Evolutionary conservation across 2,113 vertebrate genomes (phyloP).

Genomic region (Hypomesus transpacificus): DNA sequence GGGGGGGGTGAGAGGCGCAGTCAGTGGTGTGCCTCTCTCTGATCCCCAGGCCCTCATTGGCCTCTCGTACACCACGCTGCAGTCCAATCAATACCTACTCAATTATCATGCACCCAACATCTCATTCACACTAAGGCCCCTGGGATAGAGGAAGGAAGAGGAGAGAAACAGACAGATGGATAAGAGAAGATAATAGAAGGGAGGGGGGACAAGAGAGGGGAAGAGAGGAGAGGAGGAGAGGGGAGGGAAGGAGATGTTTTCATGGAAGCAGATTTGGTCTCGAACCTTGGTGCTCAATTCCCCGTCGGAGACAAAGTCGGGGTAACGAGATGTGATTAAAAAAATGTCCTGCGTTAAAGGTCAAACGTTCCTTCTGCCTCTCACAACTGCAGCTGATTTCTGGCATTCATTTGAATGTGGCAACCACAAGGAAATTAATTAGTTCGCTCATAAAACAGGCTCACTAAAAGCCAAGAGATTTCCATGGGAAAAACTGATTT

Average conservation of each 20-base stretch:
- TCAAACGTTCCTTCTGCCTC: slow-evolving; percentile 40
- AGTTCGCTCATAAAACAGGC: slow-evolving; percentile 41
- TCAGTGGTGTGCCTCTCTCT: slow-evolving; percentile 43
- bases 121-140: slow-evolving; percentile 59
- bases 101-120: slow-evolving; percentile 71
- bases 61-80: slow-evolving; percentile 64
- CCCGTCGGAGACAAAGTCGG: neutral
- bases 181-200: slow-evolving; percentile 34
- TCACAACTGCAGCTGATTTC: slow-evolving; percentile 29
- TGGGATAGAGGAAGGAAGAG: slow-evolving; percentile 38
- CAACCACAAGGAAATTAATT: slow-evolving; percentile 51
- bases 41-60: slow-evolving; percentile 51
- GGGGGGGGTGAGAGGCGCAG: slow-evolving; percentile 28
- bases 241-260: neutral
- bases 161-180: slow-evolving; percentile 36
- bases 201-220: slow-evolving; percentile 24
- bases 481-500: slow-evolving; percentile 32
- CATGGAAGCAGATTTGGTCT: neutral
- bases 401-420: slow-evolving; percentile 33
- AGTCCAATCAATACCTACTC: slow-evolving; percentile 72
- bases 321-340: neutral
- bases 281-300: neutral
- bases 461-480: slow-evolving; percentile 56
- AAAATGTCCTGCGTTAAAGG: neutral
- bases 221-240: neutral